Percentiles rank a stretch among this genome's conserved stretches.
Evolutionary conservation across 2,888 invertebrate genomes (phyloP).

Genomic region (Yponomeuta evonymella): DNA sequence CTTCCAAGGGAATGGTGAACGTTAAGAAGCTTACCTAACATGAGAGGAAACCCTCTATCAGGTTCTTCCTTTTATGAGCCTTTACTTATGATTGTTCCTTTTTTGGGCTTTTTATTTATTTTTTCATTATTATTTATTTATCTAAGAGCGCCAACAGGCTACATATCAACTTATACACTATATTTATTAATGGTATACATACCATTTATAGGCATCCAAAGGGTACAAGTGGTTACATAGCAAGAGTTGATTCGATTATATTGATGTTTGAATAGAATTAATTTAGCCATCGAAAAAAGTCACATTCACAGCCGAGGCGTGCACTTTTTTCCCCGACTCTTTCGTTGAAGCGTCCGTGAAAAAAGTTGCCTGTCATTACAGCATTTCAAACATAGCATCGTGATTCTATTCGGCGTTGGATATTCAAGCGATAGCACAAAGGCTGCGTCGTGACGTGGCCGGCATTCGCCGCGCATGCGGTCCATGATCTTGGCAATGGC

Average conservation of each 20-base stretch:
- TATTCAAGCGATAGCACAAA: conserved; percentile 62
- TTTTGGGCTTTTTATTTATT: too few species aligned
- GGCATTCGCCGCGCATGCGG: conserved; percentile 63
- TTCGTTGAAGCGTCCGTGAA: conserved; percentile 4
- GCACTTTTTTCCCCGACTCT: background rate
- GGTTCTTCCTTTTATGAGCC: background rate
- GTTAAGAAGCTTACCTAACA: background rate
- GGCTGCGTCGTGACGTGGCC: conserved; percentile 72
- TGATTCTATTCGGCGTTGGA: conserved; percentile 58
- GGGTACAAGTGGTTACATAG: background rate
- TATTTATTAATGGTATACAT: too few species aligned
- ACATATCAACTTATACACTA: too few species aligned
- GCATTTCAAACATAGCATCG: conserved; percentile 42
- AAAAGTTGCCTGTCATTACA: conserved; percentile 23
- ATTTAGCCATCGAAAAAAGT: background rate
- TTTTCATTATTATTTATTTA: too few species aligned
- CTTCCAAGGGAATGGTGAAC: background rate
- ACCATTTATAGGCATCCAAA: too few species aligned
- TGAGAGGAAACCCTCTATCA: background rate
- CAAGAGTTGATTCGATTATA: background rate
- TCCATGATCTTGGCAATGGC: conserved; percentile 79
- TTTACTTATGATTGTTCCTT: background rate
- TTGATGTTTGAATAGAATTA: background rate
- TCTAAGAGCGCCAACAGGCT: too few species aligned
- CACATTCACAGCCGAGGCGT: background rate